Percentiles rank a stretch among this genome's conserved stretches.
Evolutionary conservation across 2,797 vertebrate genomes (phyloP).

Genomic region (Melanotaenia parkinsoni): DNA sequence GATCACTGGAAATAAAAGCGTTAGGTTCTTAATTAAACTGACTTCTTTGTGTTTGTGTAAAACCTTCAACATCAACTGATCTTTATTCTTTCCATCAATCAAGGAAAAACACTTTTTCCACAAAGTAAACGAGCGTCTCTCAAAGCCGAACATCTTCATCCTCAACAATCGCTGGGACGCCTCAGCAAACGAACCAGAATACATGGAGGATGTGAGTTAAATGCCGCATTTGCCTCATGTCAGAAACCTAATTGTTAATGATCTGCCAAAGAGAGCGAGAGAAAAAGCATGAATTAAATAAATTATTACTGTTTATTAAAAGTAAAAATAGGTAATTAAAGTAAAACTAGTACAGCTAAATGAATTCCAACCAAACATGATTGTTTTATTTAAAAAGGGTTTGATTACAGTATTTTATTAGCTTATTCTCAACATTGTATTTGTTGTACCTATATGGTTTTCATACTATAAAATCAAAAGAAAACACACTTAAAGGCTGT

Average conservation of each 20-base stretch:
- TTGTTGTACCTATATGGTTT: background rate
- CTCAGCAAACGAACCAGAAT: conserved; percentile 96
- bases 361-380: background rate
- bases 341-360: too few relatives aligned
- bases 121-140: conserved; percentile 96
- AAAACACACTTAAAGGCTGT: background rate
- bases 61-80: background rate
- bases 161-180: conserved; percentile 99
- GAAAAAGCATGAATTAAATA: too few relatives aligned
- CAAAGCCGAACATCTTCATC: conserved; percentile 98
- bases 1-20: conserved; percentile 6
- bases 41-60: background rate
- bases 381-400: background rate
- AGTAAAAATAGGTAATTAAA: too few relatives aligned
- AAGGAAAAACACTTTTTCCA: conserved; percentile 99
- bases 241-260: background rate
- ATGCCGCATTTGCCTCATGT: background rate
- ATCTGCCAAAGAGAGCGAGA: too few relatives aligned
- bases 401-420: too few relatives aligned
- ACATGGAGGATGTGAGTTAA: conserved; percentile 96
- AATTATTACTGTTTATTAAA: too few relatives aligned
- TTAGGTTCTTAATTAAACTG: conserved; percentile 1
- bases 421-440: too few relatives aligned
- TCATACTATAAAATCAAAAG: background rate
- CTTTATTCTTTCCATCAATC: background rate